Percentiles rank a stretch among this genome's conserved stretches.
Conservation (phyloP, 2,797 vertebrate species). For the Pseudomugil gertrudae region DNA sequence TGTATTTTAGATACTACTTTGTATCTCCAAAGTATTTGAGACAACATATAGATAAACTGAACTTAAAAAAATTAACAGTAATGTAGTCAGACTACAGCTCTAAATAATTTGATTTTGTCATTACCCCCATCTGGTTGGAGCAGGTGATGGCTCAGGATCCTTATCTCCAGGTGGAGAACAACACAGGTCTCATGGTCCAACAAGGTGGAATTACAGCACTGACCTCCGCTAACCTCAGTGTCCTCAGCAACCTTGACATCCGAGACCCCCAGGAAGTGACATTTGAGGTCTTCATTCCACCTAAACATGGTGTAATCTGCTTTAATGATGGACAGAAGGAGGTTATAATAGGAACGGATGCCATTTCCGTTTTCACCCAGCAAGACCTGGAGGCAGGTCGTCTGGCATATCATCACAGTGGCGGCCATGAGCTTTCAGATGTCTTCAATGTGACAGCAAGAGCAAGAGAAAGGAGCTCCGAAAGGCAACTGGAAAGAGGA, state of each 20-base stretch:
- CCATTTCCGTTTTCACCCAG: constrained; percentile 83
- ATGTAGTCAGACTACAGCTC: neutral
- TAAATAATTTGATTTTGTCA: neutral
- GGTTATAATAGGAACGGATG: constrained; percentile 32
- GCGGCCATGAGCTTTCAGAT: constrained; percentile 80
- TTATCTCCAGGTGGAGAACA: constrained; percentile 85
- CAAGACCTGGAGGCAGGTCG: constrained; percentile 79
- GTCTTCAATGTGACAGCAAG: constrained; percentile 84
- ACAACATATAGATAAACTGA: neutral
- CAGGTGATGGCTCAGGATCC: constrained; percentile 88
- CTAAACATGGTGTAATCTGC: constrained; percentile 83
- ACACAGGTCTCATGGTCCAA: constrained; percentile 86
- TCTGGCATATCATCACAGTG: constrained; percentile 84
- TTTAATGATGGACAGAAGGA: constrained; percentile 62
- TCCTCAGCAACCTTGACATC: constrained; percentile 89
- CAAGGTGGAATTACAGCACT: constrained; percentile 79
- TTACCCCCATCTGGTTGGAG: constrained; percentile 50
- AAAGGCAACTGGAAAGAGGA: constrained; percentile 31
- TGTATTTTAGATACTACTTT: neutral
- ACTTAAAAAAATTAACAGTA: neutral
- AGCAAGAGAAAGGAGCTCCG: constrained; percentile 66
- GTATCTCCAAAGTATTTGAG: neutral
- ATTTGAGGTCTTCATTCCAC: constrained; percentile 82
- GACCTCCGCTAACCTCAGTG: constrained; percentile 84
- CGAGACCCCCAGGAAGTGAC: constrained; percentile 83